Percentiles rank a stretch among this genome's conserved stretches.
These are phyloP conservation scores for Glyptemys insculpta DNA, from an alignment of 2,797 vertebrate genomes.

Conservation along the genomic window DNA sequence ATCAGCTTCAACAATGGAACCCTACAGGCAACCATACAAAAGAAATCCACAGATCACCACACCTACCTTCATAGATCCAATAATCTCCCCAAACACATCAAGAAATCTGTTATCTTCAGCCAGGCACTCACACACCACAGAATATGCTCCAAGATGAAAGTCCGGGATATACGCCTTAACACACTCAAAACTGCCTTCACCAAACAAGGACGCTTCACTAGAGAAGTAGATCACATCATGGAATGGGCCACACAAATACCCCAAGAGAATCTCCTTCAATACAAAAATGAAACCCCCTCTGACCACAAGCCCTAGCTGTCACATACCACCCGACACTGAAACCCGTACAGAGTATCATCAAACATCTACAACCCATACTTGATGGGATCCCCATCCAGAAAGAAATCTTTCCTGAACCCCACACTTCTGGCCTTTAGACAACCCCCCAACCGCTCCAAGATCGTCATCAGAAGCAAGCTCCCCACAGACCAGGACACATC, in stretches of 20 bases:
- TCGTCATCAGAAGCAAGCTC: too few species aligned
- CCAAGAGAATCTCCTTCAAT: not conserved
- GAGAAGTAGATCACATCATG: not conserved
- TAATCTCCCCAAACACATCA: not conserved
- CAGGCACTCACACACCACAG: not conserved
- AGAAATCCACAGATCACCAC: not conserved
- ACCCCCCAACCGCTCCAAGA: too few species aligned
- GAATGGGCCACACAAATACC: not conserved
- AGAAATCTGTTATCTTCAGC: not conserved
- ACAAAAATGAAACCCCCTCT: not conserved
- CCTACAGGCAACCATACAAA: not conserved
- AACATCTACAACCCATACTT: too few species aligned
- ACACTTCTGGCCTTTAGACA: too few species aligned
- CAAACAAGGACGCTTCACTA: not conserved
- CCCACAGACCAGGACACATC: too few species aligned
- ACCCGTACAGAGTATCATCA: too few species aligned
- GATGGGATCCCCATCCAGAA: too few species aligned
- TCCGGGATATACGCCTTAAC: not conserved
- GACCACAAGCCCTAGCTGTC: too few species aligned
- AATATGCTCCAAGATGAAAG: not conserved
- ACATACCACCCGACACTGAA: too few species aligned
- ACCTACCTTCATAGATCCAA: not conserved
- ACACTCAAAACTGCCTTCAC: not conserved
- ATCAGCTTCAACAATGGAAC: not conserved
- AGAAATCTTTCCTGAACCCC: too few species aligned